Conservation (phyloP, 35 echinoderm and acorn worm genomes). For the Lytechinus variegatus region DNA sequence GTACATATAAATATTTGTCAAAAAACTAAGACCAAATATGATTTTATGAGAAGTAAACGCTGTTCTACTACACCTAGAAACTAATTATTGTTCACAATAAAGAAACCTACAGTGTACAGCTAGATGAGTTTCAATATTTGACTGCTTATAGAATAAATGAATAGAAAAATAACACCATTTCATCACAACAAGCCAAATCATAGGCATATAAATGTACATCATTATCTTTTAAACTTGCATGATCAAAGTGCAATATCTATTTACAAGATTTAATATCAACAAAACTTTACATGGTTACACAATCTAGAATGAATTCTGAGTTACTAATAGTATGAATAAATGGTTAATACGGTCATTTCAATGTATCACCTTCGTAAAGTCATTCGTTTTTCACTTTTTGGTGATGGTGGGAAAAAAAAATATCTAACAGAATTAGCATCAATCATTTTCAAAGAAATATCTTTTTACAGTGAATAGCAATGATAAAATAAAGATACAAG, state of each 20-base stretch:
- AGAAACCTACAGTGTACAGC: background rate
- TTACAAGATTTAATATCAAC: background rate
- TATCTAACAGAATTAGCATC: background rate
- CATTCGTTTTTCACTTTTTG: background rate
- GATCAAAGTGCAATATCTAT: background rate
- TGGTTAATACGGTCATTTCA: background rate
- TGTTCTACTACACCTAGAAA: no score
- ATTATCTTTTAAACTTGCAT: background rate
- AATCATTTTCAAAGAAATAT: background rate
- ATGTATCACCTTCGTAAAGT: background rate
- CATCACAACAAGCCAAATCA: constrained; percentile 8
- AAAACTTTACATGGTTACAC: background rate
- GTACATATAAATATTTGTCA: background rate
- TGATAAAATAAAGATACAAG: background rate
- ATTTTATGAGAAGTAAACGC: background rate
- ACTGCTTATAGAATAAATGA: background rate
- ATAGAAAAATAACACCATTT: constrained; percentile 15
- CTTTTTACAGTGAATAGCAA: background rate
- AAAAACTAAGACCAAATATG: background rate
- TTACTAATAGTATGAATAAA: background rate
- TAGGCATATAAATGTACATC: background rate
- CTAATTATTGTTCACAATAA: no score
- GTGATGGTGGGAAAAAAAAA: constrained; percentile 9
- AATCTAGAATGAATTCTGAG: background rate
- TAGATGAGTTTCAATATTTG: no score